Evolutionary conservation across 2,113 vertebrate species (phyloP).

Genomic region (Tamias sibiricus): DNA sequence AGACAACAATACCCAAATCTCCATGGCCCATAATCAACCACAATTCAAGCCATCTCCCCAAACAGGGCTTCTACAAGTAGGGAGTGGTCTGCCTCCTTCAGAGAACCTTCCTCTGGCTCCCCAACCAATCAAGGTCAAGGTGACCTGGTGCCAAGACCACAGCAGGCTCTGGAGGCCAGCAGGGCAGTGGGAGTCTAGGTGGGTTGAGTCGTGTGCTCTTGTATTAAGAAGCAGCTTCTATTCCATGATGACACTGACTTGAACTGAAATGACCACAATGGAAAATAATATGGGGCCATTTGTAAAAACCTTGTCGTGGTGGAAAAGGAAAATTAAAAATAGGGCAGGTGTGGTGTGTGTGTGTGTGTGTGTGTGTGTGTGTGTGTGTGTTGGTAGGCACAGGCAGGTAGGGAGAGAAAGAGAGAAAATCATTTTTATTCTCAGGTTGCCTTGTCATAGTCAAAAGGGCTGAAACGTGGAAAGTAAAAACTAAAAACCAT

Average conservation of each 20-base stretch:
- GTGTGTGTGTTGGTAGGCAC: not conserved
- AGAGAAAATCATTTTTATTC: not conserved
- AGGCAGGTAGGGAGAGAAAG: too few relatives aligned
- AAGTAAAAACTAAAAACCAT: not conserved
- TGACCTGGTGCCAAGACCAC: too few relatives aligned
- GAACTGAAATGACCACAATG: not conserved
- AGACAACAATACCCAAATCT: too few relatives aligned
- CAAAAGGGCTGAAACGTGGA: not conserved
- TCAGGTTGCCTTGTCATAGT: not conserved
- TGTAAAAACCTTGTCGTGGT: not conserved
- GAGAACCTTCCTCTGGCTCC: not conserved
- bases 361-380: not conserved
- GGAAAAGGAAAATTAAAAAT: not conserved
- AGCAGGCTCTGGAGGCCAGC: not conserved
- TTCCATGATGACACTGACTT: not conserved
- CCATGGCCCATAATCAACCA: too few relatives aligned
- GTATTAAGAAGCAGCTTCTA: not conserved
- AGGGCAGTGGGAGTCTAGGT: fast-evolving
- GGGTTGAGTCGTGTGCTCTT: not conserved
- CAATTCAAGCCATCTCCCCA: too few relatives aligned
- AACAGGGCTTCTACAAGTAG: too few relatives aligned
- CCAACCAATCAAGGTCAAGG: not conserved
- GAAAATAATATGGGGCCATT: not conserved
- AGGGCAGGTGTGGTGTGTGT: not conserved
- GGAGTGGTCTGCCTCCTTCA: too few relatives aligned